Conservation (phyloP, 1,140 invertebrate genomes). For the Zaprionus vittiger region DNA sequence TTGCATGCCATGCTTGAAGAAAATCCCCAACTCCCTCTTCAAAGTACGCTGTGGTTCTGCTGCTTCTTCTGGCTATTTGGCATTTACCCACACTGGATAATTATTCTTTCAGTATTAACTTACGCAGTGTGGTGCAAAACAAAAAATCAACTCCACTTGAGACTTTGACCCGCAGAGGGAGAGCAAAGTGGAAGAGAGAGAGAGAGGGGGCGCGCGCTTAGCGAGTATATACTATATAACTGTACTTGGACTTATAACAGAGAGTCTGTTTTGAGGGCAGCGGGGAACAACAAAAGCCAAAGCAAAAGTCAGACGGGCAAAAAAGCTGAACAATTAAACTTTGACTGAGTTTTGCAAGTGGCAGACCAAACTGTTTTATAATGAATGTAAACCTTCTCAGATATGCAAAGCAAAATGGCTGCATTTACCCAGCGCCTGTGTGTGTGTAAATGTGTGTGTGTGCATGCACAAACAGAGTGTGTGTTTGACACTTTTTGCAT, state of each 20-base stretch:
- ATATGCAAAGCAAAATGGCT: slow-evolving; percentile 60
- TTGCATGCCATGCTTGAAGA: slow-evolving; percentile 32
- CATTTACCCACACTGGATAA: slow-evolving; percentile 55
- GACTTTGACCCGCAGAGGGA: slow-evolving; percentile 37
- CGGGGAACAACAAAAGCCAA: slow-evolving; percentile 33
- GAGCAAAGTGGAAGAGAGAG: slow-evolving; percentile 1
- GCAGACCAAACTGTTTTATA: slow-evolving; percentile 73
- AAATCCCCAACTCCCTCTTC: slow-evolving; percentile 19
- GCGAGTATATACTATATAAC: slow-evolving; percentile 17
- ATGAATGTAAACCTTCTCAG: slow-evolving; percentile 59
- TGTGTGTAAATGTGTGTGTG: slow-evolving; percentile 15
- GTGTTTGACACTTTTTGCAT: slow-evolving; percentile 29
- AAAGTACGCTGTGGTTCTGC: background rate
- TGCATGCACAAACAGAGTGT: slow-evolving; percentile 12
- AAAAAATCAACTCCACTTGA: slow-evolving; percentile 68
- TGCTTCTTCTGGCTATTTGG: slow-evolving; percentile 7
- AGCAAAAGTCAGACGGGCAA: slow-evolving; percentile 59
- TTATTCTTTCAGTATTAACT: slow-evolving; percentile 40
- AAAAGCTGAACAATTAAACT: slow-evolving; percentile 75
- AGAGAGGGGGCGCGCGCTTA: background rate
- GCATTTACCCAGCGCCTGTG: slow-evolving; percentile 28
- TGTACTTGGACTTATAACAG: background rate
- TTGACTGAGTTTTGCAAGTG: slow-evolving; percentile 63
- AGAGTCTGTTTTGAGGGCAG: slow-evolving; percentile 19
- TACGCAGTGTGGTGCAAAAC: slow-evolving; percentile 22